Evolutionary conservation across 2,113 vertebrate genomes (phyloP).

Genomic region (Leucoraja erinaceus): DNA sequence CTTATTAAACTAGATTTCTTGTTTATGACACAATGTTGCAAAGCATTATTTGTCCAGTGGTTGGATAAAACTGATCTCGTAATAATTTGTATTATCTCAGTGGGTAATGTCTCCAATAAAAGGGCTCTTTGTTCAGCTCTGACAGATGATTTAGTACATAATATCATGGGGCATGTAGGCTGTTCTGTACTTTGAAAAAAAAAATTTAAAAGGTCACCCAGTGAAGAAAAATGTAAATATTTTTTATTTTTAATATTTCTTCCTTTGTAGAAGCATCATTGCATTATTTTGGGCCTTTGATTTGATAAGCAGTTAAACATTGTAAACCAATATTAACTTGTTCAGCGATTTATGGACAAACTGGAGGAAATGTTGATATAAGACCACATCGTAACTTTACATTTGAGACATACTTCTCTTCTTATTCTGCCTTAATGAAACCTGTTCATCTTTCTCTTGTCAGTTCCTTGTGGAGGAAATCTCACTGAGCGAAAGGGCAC

Average conservation of each 20-base stretch:
- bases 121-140: not conserved
- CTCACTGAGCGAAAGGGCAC: constrained; percentile 85
- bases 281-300: not conserved
- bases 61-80: not conserved
- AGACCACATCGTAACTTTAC: not conserved
- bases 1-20: not conserved
- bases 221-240: not conserved
- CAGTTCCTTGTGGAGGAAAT: constrained; percentile 94
- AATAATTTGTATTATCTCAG: not conserved
- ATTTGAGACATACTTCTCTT: not conserved
- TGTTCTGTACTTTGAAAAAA: not conserved
- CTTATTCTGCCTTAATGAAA: not conserved
- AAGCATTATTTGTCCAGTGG: not conserved
- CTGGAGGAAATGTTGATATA: too few species aligned
- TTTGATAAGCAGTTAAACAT: not conserved
- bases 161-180: not conserved
- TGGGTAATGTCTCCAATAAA: not conserved
- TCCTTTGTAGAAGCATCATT: not conserved
- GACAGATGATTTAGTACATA: not conserved
- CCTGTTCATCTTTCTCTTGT: not conserved
- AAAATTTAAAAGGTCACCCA: not conserved
- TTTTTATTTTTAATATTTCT: not conserved
- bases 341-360: not conserved
- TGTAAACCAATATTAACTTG: not conserved
- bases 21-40: not conserved